A percentile compares a stretch with the other conserved stretches of the same genome.
Conservation (phyloP, 2,113 vertebrate genomes). For the Heptranchias perlo region DNA sequence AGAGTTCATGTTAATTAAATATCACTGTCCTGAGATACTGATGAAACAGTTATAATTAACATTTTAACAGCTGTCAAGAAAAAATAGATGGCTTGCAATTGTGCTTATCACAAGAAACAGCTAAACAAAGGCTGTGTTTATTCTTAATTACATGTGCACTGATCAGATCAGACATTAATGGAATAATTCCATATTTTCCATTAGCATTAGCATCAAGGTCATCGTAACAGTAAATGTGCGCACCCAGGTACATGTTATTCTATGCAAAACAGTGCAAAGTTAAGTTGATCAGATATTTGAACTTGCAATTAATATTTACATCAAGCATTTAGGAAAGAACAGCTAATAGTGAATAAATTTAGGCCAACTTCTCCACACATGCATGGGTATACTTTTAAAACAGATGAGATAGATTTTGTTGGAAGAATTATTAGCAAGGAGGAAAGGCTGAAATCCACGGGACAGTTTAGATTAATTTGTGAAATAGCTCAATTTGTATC, state of each 20-base stretch:
- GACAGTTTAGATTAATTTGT: background rate
- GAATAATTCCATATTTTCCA: background rate
- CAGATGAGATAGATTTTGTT: background rate
- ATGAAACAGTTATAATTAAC: background rate
- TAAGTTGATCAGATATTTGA: background rate
- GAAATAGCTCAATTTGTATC: background rate
- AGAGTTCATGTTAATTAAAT: background rate
- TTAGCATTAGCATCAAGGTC: background rate
- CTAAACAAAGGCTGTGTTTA: background rate
- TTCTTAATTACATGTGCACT: background rate
- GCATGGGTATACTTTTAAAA: background rate
- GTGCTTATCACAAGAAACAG: background rate
- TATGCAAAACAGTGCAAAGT: background rate
- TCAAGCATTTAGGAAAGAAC: background rate
- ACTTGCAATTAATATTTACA: background rate
- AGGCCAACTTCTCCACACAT: background rate
- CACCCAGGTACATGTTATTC: background rate
- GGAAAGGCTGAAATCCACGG: background rate
- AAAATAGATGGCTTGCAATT: background rate
- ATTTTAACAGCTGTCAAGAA: background rate
- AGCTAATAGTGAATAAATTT: background rate
- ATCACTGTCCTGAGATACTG: background rate
- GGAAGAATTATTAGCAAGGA: background rate
- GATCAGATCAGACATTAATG: background rate
- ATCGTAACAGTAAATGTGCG: background rate